Evolutionary conservation across 2,113 vertebrate species (phyloP), one percentile per base, ranked within the genome.

Genomic region (Lathamus discolor): DNA sequence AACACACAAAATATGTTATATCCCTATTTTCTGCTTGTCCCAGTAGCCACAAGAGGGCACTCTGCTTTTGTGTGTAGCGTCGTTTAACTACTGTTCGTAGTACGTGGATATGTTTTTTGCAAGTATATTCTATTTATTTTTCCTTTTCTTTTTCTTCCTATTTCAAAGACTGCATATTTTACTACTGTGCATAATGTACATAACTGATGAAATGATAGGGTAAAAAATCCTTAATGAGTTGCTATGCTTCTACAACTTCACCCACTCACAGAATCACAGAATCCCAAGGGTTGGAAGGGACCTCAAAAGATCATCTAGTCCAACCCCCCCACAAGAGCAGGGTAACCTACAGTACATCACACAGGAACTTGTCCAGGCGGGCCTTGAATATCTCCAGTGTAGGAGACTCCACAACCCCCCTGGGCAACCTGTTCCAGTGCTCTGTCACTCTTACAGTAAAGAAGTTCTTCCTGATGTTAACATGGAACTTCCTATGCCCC

Each of bases 41-140:
- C 46, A 11, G 52, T 3, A 46, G 92, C 97, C 98, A 98, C 97
- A 91, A 98, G 98, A 98, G 98, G 98, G 98, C 98, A 97, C 98
- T 97, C 97, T 97, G 96, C 97, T 89, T 66, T 97, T 97, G 97
- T 95, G 49, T 92, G 86, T 51, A 14, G 2, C 46, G 93, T 24
- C n/a, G 66, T 69, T 69, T 75, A 27, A 2, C 17, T 1, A 0
- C 51, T 17, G 2, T 6, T 66, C 7, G 35, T 24, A 28, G 57
- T 27, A 84, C 28, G 19, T 35, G 15, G 16, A 29, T 7, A 39
- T 0, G 19, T 31, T 11, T 33, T 20, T 81, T 52, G 22, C 28
- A 27, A 78, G 68, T 62, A 57, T 8, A 17, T 18, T 73, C 9
- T 7, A 7, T 12, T 7, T 48, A 14, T 35, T 39, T 17, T 35